Evolutionary conservation across 2,113 vertebrate genomes (phyloP).

Genomic region (Percopsis transmontana): DNA sequence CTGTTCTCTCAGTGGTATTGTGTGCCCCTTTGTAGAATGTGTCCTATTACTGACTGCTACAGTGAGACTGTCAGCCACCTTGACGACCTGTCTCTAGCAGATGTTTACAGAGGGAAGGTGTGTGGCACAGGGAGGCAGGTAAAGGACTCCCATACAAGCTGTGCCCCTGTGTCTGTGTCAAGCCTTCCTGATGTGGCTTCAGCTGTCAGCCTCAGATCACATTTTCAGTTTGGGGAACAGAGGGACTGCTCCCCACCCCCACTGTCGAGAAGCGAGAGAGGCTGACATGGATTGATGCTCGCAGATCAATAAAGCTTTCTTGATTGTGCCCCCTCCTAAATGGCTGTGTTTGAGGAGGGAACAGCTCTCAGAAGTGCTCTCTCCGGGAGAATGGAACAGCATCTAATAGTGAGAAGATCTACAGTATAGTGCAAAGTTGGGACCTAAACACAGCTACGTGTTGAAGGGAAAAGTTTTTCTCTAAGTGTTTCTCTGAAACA

Average conservation of each 20-base stretch:
- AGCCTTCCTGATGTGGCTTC: constrained; percentile 29
- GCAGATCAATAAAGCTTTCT: constrained; percentile 55
- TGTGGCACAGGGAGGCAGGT: constrained; percentile 11
- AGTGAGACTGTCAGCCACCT: constrained; percentile 36
- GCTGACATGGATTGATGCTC: constrained; percentile 51
- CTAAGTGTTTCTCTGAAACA: constrained; percentile 7
- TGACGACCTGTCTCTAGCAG: constrained; percentile 18
- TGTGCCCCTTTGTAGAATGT: too few species aligned
- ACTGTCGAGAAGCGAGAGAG: constrained; percentile 28
- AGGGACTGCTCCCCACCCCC: not conserved
- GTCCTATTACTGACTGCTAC: constrained; percentile 23
- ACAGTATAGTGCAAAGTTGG: constrained; percentile 1
- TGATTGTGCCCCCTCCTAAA: constrained; percentile 46
- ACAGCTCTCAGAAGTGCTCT: constrained; percentile 20
- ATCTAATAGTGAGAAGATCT: constrained; percentile 9
- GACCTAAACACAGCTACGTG: constrained; percentile 9
- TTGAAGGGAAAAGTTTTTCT: constrained; percentile 11
- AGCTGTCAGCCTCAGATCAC: constrained; percentile 48
- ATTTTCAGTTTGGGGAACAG: constrained; percentile 42
- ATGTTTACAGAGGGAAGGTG: constrained; percentile 27
- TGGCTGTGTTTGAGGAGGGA: constrained; percentile 36
- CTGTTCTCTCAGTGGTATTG: constrained; percentile 32
- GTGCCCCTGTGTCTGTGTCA: not conserved
- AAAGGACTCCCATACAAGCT: constrained; percentile 1
- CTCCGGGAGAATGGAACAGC: constrained; percentile 19